Percentiles rank a stretch among this genome's conserved stretches.
Evolutionary conservation across 2,113 vertebrate genomes (phyloP).

Genomic region (Silurus asotus): DNA sequence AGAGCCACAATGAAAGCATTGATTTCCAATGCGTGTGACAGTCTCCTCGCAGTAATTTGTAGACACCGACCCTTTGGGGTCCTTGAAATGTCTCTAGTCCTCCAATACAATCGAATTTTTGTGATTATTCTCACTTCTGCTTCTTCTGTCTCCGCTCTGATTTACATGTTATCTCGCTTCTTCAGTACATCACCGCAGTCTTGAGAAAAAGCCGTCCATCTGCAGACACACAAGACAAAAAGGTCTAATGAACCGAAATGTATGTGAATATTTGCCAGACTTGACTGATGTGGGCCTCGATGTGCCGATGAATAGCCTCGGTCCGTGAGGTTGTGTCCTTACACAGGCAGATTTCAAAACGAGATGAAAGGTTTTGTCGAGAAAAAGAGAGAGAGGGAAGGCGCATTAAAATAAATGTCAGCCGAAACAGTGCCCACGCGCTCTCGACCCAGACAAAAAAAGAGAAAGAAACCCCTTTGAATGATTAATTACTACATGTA

Average conservation of each 20-base stretch:
- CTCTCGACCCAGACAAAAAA: conserved; percentile 64
- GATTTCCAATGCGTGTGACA: conserved; percentile 53
- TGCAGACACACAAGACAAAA: conserved; percentile 68
- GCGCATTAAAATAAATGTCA: conserved; percentile 83
- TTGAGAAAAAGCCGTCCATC: conserved; percentile 97
- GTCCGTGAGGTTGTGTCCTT: conserved; percentile 72
- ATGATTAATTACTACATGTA: conserved; percentile 99
- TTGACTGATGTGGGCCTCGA: conserved; percentile 42
- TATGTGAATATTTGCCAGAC: conserved; percentile 34
- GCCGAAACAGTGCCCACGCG: conserved; percentile 72
- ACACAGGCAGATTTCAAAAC: conserved; percentile 83
- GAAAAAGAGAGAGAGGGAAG: conserved; percentile 86
- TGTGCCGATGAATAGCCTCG: conserved; percentile 40
- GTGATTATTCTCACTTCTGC: conserved; percentile 68
- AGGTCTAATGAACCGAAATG: conserved; percentile 24
- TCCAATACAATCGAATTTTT: conserved; percentile 52
- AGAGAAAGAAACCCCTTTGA: conserved; percentile 96
- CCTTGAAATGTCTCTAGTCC: conserved; percentile 47
- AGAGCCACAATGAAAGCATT: conserved; percentile 41
- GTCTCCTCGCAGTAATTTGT: conserved; percentile 52
- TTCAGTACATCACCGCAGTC: conserved; percentile 92
- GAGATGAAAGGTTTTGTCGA: conserved; percentile 89
- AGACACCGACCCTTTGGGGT: conserved; percentile 34
- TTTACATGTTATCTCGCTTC: conserved; percentile 25
- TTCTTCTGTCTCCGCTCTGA: conserved; percentile 50